Evolutionary conservation across 2,113 vertebrate species (phyloP).

Genomic region (Heterochromis multidens): DNA sequence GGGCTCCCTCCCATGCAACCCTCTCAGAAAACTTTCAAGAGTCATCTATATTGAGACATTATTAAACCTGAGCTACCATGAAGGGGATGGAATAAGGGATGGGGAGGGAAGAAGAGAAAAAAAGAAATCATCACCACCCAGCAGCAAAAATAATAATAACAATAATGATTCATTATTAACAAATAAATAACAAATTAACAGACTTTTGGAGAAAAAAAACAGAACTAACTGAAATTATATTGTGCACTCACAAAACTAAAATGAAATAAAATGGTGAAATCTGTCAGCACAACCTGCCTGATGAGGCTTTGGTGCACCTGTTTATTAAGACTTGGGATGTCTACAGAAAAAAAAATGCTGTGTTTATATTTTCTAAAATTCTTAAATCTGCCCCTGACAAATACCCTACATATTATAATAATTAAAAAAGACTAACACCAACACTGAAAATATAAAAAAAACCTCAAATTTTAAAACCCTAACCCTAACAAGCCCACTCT

Average conservation of each 20-base stretch:
- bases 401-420: background rate
- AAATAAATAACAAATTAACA: no score
- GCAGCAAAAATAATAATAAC: no score
- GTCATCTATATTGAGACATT: no score
- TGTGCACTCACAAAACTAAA: background rate
- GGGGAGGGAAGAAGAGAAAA: no score
- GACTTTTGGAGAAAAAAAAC: background rate
- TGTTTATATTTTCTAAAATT: no score
- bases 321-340: background rate
- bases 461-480: background rate
- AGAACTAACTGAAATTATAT: background rate
- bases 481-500: background rate
- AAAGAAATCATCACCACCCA: no score
- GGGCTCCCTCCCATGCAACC: no score
- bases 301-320: accelerated
- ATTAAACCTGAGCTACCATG: no score
- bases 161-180: no score
- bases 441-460: accelerated
- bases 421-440: background rate
- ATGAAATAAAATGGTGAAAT: background rate
- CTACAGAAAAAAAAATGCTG: background rate
- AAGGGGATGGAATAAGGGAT: no score
- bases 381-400: accelerated
- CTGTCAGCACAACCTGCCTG: background rate
- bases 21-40: no score